phyloP scores from a whole-genome alignment of 2,888 invertebrate species.

The Lasioglossum marginatum region DNA sequence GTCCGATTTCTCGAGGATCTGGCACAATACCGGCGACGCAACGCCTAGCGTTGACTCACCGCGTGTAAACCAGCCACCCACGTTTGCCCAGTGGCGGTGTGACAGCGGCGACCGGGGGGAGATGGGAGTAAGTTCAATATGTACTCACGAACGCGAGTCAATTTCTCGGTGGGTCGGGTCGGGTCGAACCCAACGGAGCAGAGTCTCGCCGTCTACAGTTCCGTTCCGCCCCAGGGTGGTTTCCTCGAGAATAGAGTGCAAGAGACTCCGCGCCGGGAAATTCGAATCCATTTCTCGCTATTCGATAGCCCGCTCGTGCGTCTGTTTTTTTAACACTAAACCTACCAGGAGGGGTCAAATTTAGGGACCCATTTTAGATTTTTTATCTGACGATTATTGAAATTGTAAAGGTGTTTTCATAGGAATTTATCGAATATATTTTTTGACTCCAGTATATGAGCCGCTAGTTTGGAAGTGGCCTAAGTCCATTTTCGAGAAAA shows the following conservation, averaged over 20 bases:
- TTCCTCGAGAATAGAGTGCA: not conserved
- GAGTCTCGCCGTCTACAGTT: not conserved
- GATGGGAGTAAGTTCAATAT: not conserved
- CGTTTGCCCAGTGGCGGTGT: slow-evolving; percentile 30
- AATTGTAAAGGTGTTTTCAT: too few relatives aligned
- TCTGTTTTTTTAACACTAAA: too few relatives aligned
- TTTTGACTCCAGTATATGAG: too few relatives aligned
- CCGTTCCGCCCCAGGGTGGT: not conserved
- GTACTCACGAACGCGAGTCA: not conserved
- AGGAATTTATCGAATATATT: too few relatives aligned
- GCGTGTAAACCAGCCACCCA: slow-evolving; percentile 65
- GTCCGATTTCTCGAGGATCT: slow-evolving; percentile 23
- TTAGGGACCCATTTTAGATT: too few relatives aligned
- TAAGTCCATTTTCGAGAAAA: too few relatives aligned
- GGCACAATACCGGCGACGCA: slow-evolving; percentile 40
- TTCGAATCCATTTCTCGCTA: not conserved
- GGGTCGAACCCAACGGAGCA: not conserved
- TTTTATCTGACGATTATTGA: too few relatives aligned
- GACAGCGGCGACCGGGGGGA: not conserved
- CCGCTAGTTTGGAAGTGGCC: too few relatives aligned
- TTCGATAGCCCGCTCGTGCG: too few relatives aligned
- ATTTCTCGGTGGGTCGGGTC: slow-evolving; percentile 8
- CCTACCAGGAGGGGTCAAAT: too few relatives aligned
- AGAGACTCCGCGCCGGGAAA: not conserved
- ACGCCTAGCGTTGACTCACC: slow-evolving; percentile 65